Evolutionary conservation across 2,113 vertebrate genomes (phyloP).

Genomic region (Marmota monax): DNA sequence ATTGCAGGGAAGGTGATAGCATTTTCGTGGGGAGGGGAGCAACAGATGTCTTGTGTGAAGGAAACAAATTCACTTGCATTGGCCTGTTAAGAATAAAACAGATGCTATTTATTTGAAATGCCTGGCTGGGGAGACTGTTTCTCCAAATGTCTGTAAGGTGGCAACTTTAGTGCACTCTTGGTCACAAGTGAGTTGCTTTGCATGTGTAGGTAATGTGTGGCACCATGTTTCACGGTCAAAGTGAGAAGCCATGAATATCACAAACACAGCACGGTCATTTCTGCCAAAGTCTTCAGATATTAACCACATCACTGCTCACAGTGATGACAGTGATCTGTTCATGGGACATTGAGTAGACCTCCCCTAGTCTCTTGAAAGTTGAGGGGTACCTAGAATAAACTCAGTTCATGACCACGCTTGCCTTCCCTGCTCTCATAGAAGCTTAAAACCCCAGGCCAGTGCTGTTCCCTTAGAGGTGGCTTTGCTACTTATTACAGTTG

Average conservation of each 20-base stretch:
- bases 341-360: fast-evolving
- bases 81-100: neutral
- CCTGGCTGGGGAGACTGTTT: neutral
- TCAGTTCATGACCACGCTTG: neutral
- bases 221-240: neutral
- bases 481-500: neutral
- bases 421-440: neutral
- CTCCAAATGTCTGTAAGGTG: neutral
- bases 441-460: neutral
- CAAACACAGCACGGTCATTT: fast-evolving
- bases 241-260: neutral
- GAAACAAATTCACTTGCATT: neutral
- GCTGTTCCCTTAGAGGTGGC: neutral
- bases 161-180: neutral
- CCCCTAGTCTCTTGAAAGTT: neutral
- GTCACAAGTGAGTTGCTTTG: too few relatives aligned
- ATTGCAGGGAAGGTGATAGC: neutral
- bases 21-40: neutral
- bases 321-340: neutral
- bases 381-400: neutral
- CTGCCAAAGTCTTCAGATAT: neutral
- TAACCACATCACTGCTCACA: neutral
- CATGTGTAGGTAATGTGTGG: fast-evolving
- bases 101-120: neutral
- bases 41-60: neutral